phyloP scores from a whole-genome alignment of 2,113 vertebrate genomes.

The Gnathonemus longibarbis region DNA sequence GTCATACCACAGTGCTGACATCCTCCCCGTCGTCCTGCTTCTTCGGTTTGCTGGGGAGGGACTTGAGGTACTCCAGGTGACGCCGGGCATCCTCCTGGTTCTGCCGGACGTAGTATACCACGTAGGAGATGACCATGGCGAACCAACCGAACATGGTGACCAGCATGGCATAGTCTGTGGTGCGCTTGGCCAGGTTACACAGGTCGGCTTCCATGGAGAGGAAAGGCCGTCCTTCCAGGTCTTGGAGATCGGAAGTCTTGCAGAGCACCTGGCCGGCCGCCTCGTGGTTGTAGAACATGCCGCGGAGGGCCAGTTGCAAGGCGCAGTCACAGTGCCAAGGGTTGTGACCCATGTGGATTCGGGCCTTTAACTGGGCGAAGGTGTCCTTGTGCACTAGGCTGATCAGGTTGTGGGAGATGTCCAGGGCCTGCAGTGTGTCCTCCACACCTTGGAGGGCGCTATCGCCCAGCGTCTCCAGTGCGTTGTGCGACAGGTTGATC shows the following conservation, averaged over 20 bases:
- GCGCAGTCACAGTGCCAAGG: slow-evolving; percentile 98
- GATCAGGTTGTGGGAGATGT: slow-evolving; percentile 93
- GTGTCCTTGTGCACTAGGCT: slow-evolving; percentile 91
- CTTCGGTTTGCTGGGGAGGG: slow-evolving; percentile 96
- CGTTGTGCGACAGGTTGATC: slow-evolving; percentile 94
- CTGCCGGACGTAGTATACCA: slow-evolving; percentile 96
- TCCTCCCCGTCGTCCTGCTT: slow-evolving; percentile 91
- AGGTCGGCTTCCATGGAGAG: slow-evolving; percentile 86
- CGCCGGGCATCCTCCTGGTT: slow-evolving; percentile 95
- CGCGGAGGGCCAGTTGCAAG: slow-evolving; percentile 87
- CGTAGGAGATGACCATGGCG: slow-evolving; percentile 98
- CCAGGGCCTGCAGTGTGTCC: slow-evolving; percentile 84
- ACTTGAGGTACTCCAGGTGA: slow-evolving; percentile 99
- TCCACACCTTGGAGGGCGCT: slow-evolving; percentile 88
- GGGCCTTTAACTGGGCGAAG: slow-evolving; percentile 84
- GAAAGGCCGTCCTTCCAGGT: slow-evolving; percentile 82
- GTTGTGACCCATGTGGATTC: slow-evolving; percentile 87
- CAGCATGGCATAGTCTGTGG: slow-evolving; percentile 96
- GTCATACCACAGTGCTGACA: slow-evolving; percentile 94
- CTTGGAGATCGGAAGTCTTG: slow-evolving; percentile 82
- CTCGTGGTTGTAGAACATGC: slow-evolving; percentile 91
- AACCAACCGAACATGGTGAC: slow-evolving; percentile 99
- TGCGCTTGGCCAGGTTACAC: slow-evolving; percentile 92
- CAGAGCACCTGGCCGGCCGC: slow-evolving; percentile 83
- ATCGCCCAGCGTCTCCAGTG: slow-evolving; percentile 88